Percentiles rank a stretch among this genome's conserved stretches.
Evolutionary conservation across 2,797 vertebrate genomes (phyloP).

Genomic region (Bovichtus diacanthus): DNA sequence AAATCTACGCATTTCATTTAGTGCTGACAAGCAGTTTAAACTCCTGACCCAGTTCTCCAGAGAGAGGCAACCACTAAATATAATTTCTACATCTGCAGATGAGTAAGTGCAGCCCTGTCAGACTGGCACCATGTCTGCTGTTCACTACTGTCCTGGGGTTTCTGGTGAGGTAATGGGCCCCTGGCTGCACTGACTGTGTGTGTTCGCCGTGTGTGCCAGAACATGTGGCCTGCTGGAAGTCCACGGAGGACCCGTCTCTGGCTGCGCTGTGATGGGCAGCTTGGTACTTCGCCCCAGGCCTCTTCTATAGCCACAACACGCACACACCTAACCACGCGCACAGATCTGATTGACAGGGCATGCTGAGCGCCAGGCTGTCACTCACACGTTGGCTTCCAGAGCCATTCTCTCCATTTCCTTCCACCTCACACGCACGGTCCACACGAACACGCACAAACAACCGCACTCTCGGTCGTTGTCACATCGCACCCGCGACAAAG

Average conservation of each 20-base stretch:
- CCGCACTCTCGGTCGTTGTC: conserved; percentile 35
- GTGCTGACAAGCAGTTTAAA: conserved; percentile 43
- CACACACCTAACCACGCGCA: conserved; percentile 27
- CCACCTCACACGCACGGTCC: conserved; percentile 1
- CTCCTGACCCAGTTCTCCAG: conserved; percentile 33
- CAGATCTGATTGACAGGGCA: conserved; percentile 68
- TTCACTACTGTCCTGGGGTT: conserved; percentile 57
- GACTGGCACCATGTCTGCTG: conserved; percentile 44
- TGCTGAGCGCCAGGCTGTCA: conserved; percentile 70
- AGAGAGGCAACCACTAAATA: conserved; percentile 21
- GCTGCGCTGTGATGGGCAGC: conserved; percentile 72
- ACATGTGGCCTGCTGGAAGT: conserved; percentile 67
- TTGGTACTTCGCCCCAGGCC: conserved; percentile 51
- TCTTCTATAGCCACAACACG: conserved; percentile 25
- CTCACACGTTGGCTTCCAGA: conserved; percentile 59
- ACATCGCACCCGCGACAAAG: conserved; percentile 46
- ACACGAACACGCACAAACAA: conserved; percentile 32
- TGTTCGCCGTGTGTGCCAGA: conserved; percentile 46
- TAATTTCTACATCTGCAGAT: conserved; percentile 47
- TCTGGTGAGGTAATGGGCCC: conserved; percentile 65
- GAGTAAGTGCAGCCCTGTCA: conserved; percentile 48
- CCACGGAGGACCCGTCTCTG: conserved; percentile 43
- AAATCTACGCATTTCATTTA: conserved; percentile 43
- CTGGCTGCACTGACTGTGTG: conserved; percentile 54
- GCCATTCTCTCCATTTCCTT: conserved; percentile 18